phyloP scores from a whole-genome alignment of 1,140 invertebrate genomes.

The Spodoptera litura region DNA sequence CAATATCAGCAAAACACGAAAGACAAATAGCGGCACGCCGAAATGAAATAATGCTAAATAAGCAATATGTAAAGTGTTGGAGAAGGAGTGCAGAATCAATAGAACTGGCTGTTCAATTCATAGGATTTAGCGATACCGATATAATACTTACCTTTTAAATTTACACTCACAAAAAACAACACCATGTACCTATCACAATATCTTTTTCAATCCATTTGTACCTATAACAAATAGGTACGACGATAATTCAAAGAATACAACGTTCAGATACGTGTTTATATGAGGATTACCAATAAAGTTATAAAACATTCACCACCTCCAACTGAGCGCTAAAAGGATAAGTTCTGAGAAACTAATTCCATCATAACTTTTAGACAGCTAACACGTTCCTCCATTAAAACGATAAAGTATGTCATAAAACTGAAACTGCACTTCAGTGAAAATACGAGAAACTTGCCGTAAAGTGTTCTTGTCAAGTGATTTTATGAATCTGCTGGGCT shows the following conservation, averaged over 20 bases:
- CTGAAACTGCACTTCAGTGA: conserved; percentile 3
- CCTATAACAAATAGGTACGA: no score
- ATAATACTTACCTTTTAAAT: no score
- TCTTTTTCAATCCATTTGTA: no score
- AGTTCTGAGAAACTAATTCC: conserved; percentile 21
- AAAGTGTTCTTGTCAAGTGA: not conserved
- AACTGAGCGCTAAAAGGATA: conserved; percentile 19
- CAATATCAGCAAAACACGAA: conserved; percentile 64
- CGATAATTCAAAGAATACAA: no score
- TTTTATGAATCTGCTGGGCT: not conserved
- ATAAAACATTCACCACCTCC: not conserved
- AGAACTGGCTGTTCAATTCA: conserved; percentile 53
- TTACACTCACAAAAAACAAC: no score
- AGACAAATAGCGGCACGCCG: conserved; percentile 70
- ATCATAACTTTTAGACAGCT: conserved; percentile 18
- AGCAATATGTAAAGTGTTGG: conserved; percentile 80
- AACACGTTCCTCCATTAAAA: conserved; percentile 2
- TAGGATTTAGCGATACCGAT: not conserved
- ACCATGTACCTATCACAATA: no score
- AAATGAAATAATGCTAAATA: conserved; percentile 79
- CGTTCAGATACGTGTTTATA: no score
- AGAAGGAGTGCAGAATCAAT: conserved; percentile 68
- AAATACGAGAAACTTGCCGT: not conserved
- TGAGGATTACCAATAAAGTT: not conserved
- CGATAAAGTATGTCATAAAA: conserved; percentile 14